Evolutionary conservation across 2,797 vertebrate species (phyloP).

Genomic region (Margarornis squamiger): DNA sequence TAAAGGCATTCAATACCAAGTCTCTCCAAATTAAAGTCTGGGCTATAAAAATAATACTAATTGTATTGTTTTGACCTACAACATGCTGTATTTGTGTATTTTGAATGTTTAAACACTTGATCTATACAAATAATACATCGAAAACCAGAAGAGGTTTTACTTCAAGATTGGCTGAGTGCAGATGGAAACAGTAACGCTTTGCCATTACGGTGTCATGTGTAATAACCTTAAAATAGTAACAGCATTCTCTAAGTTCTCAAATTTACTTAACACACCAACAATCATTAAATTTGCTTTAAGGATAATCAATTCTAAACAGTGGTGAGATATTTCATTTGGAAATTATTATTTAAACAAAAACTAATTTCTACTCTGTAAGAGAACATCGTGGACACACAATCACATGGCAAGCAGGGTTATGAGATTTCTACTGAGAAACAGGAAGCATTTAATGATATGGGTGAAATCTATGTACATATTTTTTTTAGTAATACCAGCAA

Average conservation of each 20-base stretch:
- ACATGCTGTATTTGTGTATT: background rate
- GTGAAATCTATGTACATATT: background rate
- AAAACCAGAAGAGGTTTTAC: background rate
- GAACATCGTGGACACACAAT: background rate
- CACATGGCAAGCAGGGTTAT: background rate
- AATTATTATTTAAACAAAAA: background rate
- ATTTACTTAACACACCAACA: background rate
- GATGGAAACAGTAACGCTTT: background rate
- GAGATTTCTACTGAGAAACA: background rate
- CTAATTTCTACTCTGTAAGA: background rate
- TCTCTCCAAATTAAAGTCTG: background rate
- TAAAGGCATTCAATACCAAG: background rate
- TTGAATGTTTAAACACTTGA: background rate
- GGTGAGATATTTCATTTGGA: background rate
- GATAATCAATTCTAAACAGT: background rate
- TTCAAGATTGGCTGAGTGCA: background rate
- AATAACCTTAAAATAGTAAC: background rate
- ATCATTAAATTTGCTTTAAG: background rate
- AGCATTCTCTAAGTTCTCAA: background rate
- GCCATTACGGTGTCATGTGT: too few species aligned
- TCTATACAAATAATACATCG: background rate
- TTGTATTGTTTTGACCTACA: background rate
- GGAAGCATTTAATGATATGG: background rate
- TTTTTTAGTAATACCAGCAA: background rate
- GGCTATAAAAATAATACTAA: background rate